Conservation (phyloP, 2,113 vertebrate genomes). For the Eleginops maclovinus region DNA sequence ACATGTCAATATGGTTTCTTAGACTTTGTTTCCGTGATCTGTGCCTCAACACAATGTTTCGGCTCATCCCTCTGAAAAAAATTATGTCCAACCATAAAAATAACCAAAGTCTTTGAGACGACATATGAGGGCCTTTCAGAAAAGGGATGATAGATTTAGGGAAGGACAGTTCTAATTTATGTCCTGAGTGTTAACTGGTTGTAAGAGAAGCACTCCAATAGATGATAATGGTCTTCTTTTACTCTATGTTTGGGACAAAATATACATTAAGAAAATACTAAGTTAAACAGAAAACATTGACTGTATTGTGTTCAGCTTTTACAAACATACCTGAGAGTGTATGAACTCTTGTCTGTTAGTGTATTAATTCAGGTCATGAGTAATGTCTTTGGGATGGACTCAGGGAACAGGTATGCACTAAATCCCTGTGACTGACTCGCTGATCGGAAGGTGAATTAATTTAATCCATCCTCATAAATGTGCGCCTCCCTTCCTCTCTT, state of each 20-base stretch:
- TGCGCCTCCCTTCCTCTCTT: constrained; percentile 27
- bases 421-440: constrained; percentile 65
- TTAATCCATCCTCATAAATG: constrained; percentile 62
- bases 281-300: too few species aligned
- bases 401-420: constrained; percentile 58
- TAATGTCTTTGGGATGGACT: constrained; percentile 44
- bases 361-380: constrained; percentile 63
- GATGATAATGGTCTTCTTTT: not conserved
- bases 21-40: too few species aligned
- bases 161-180: too few species aligned
- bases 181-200: not conserved
- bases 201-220: not conserved
- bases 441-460: constrained; percentile 59
- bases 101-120: too few species aligned
- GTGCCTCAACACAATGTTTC: too few species aligned
- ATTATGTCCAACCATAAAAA: too few species aligned
- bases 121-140: too few species aligned
- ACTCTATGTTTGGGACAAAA: not conserved
- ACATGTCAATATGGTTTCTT: too few species aligned
- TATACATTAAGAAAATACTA: too few species aligned
- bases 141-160: too few species aligned
- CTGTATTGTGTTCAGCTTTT: not conserved
- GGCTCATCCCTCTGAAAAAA: too few species aligned
- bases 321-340: not conserved
- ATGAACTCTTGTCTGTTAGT: constrained; percentile 11